Conservation (phyloP, 1,140 invertebrate species). For the Euura lappo region DNA sequence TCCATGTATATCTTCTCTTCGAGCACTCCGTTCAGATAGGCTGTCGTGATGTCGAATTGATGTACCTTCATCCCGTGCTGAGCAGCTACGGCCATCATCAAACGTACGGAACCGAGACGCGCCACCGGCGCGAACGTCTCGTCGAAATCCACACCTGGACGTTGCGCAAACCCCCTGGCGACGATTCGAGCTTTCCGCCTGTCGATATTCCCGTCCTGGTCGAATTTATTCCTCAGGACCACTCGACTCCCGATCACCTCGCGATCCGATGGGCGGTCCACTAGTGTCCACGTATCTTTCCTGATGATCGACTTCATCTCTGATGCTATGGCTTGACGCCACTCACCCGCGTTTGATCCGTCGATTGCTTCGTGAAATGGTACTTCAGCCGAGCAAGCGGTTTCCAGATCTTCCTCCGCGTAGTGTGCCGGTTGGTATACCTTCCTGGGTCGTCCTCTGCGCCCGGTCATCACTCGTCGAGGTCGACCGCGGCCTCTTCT, state of each 20-base stretch:
- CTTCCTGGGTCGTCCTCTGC: constrained; percentile 12
- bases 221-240: constrained; percentile 22
- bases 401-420: constrained; percentile 10
- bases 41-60: background rate
- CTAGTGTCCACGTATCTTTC: constrained; percentile 22
- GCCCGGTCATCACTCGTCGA: background rate
- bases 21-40: constrained; percentile 19
- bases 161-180: constrained; percentile 29
- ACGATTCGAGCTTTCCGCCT: constrained; percentile 29
- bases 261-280: background rate
- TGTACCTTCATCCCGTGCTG: background rate
- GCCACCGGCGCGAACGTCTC: constrained; percentile 31
- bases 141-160: constrained; percentile 26
- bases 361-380: constrained; percentile 22
- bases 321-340: constrained; percentile 22
- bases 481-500: constrained; percentile 10
- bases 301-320: constrained; percentile 10
- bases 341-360: constrained; percentile 20
- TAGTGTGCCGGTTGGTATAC: background rate
- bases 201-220: constrained; percentile 22
- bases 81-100: constrained; percentile 15
- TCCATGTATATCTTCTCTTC: constrained; percentile 40
- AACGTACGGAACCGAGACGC: constrained; percentile 12
- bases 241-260: constrained; percentile 15
- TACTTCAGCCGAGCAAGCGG: constrained; percentile 17